Conservation (phyloP, 2,113 vertebrate genomes). For the Gambusia affinis region DNA sequence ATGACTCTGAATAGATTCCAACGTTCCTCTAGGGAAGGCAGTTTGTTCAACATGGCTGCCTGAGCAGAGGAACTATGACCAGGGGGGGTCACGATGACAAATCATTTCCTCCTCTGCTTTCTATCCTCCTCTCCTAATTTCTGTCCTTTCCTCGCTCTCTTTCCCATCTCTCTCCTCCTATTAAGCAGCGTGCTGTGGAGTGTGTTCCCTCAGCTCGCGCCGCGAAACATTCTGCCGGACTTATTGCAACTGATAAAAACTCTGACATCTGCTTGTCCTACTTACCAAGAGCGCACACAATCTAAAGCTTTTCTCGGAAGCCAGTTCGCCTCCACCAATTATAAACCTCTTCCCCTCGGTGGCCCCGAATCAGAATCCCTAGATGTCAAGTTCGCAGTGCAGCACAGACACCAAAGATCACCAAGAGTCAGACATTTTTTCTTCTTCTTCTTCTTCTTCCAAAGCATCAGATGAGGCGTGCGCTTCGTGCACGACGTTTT, state of each 20-base stretch:
- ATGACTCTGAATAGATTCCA: slow-evolving; percentile 17
- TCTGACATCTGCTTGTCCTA: slow-evolving; percentile 79
- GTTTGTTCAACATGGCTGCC: slow-evolving; percentile 46
- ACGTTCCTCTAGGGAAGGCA: slow-evolving; percentile 25
- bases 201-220: slow-evolving; percentile 48
- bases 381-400: slow-evolving; percentile 14
- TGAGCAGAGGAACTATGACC: slow-evolving; percentile 34
- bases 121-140: slow-evolving; percentile 17
- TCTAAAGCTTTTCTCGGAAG: slow-evolving; percentile 56
- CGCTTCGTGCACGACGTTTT: slow-evolving; percentile 20
- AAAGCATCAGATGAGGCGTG: slow-evolving; percentile 18
- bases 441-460: too few species aligned
- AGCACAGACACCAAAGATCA: slow-evolving; percentile 5
- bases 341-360: slow-evolving; percentile 6
- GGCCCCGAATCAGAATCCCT: slow-evolving; percentile 15
- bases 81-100: slow-evolving; percentile 22
- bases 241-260: slow-evolving; percentile 74
- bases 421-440: slow-evolving; percentile 16
- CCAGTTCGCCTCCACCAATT: slow-evolving; percentile 19
- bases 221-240: slow-evolving; percentile 71
- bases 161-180: slow-evolving; percentile 7
- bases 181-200: slow-evolving; percentile 57
- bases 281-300: slow-evolving; percentile 65
- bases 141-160: slow-evolving; percentile 14
- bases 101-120: slow-evolving; percentile 20